Evolutionary conservation across 1,140 invertebrate genomes (phyloP), one percentile per base, ranked within the genome.

Genomic region (Cherax quadricarinatus): DNA sequence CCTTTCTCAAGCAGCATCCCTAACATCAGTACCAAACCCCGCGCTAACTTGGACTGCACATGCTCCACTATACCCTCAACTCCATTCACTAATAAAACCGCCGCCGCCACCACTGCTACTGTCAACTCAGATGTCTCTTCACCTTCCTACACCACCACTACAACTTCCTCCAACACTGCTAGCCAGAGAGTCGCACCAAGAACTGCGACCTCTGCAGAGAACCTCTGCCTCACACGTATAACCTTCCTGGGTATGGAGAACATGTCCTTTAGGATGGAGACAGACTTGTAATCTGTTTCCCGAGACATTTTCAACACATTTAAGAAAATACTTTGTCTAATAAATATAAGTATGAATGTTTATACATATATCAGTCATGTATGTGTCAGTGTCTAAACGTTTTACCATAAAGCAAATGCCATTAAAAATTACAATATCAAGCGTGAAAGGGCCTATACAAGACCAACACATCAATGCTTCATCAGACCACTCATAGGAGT

Each of bases 231-330:
- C n/a, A 91, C 90, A 1, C 53, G 90, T 14, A 91, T 91, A 49
- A 91, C 90, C 5, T 91, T 91, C 49, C 80, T 91, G 90, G 90
- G 90, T 91, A 87, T 82, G 85, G 90, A 91, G 14, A 91, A 91
- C 51, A 84, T 84, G 0, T 91, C 90, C 16, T 91, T 91, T 60
- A 91, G 83, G 48, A 86, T 91, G 75, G 90, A 91, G 24, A 91
- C 90, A 24, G 90, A 91, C 51, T 87, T 91, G 90, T 91, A 85
- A 62, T 5, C 53, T 57, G 30, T 41, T 41, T 41, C 30, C 30
- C 30, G 30, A 41, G 30, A 41, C 30, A 41, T 41, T 41, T 41
- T 41, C 30, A 41, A 41, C 30, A 41, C 30, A 41, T 41, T 41
- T 41, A 41, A 41, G 30, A 41, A 41, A 41, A 41, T 41, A 41